Conservation (phyloP, 2,113 vertebrate species). For the Tinamus guttatus region DNA sequence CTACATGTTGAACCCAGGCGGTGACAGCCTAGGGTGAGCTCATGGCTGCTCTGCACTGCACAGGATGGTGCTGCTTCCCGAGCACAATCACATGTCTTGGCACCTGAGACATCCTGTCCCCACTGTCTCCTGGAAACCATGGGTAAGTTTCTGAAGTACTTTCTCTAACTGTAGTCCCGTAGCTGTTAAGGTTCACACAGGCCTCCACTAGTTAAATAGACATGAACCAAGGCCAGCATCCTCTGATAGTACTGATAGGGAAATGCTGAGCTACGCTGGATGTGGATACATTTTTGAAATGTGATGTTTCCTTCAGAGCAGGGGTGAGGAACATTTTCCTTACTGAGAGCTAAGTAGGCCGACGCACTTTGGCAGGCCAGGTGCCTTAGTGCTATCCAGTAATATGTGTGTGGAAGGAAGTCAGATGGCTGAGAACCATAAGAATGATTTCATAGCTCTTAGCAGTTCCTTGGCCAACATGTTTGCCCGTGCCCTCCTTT, state of each 20-base stretch:
- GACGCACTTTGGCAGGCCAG: neutral
- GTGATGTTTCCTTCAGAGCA: neutral
- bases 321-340: neutral
- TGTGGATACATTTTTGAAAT: neutral
- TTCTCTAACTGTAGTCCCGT: neutral
- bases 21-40: neutral
- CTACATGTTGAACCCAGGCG: neutral
- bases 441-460: neutral
- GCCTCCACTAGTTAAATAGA: neutral
- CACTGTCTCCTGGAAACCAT: neutral
- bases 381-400: neutral
- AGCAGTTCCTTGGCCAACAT: neutral
- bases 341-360: neutral
- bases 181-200: neutral
- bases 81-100: neutral
- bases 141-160: neutral
- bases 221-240: neutral
- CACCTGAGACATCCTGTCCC: neutral
- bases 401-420: neutral
- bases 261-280: neutral
- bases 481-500: neutral
- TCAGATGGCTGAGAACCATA: neutral
- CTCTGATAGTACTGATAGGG: neutral
- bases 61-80: neutral
- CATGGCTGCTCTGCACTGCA: neutral